Evolutionary conservation across 2,888 invertebrate species (phyloP).

Genomic region (Macaria liturata): DNA sequence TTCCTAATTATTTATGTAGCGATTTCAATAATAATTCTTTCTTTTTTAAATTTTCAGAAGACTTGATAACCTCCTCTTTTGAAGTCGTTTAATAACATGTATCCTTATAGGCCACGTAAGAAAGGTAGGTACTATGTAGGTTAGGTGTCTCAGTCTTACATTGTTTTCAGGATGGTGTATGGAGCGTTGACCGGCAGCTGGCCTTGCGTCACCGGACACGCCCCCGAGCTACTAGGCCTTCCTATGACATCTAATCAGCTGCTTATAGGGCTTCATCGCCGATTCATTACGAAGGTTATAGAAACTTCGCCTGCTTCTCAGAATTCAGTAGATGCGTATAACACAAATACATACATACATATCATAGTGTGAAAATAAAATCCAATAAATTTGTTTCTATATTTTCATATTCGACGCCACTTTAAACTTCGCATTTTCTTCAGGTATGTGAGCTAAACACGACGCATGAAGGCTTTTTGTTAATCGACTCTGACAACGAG

Average conservation of each 20-base stretch:
- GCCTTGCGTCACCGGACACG: conserved; percentile 38
- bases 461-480: conserved; percentile 42
- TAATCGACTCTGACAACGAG: conserved; percentile 48
- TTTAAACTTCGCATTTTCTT: conserved; percentile 48
- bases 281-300: conserved; percentile 24
- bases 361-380: too few relatives aligned
- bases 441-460: conserved; percentile 50
- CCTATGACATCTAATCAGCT: conserved; percentile 16
- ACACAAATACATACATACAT: too few relatives aligned
- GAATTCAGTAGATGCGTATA: neutral
- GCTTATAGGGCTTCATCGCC: conserved; percentile 42
- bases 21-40: too few relatives aligned
- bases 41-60: too few relatives aligned
- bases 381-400: too few relatives aligned
- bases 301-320: conserved; percentile 5
- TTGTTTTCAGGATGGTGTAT: neutral
- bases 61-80: too few relatives aligned
- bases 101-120: too few relatives aligned
- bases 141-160: too few relatives aligned
- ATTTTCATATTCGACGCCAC: neutral
- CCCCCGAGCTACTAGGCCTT: conserved; percentile 30
- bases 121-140: too few relatives aligned
- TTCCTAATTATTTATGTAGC: too few relatives aligned
- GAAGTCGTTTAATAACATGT: too few relatives aligned
- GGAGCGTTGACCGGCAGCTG: conserved; percentile 31